Conservation (phyloP, 2,113 vertebrate genomes). For the Osmerus eperlanus region DNA sequence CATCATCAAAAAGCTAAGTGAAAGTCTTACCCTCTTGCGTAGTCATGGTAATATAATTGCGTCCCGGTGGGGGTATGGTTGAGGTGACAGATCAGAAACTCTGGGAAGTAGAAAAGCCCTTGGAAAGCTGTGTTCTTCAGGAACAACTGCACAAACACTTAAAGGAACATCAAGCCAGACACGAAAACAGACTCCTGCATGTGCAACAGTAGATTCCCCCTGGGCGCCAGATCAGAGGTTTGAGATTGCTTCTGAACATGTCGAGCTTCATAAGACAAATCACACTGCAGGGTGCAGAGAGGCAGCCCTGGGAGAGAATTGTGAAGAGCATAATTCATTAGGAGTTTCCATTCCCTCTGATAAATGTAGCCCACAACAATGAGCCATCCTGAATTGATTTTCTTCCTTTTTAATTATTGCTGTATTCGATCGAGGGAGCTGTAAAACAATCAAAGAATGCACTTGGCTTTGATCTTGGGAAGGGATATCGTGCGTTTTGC, state of each 20-base stretch:
- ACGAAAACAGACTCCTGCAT: background rate
- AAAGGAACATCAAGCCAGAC: background rate
- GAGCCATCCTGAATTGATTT: constrained; percentile 42
- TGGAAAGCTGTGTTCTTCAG: background rate
- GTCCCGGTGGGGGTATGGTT: background rate
- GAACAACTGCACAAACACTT: background rate
- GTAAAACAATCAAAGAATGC: constrained; percentile 44
- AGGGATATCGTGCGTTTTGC: constrained; percentile 15
- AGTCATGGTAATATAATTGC: background rate
- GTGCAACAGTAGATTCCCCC: background rate
- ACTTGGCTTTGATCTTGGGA: constrained; percentile 26
- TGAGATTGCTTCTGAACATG: constrained; percentile 5
- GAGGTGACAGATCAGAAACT: background rate
- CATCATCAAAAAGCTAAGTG: background rate
- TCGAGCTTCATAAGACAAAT: constrained; percentile 30
- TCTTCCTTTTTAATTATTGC: constrained; percentile 39
- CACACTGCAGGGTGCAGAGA: constrained; percentile 13
- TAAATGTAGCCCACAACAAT: constrained; percentile 51
- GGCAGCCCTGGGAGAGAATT: constrained; percentile 33
- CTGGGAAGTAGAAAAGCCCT: background rate
- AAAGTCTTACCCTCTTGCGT: background rate
- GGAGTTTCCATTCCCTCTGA: constrained; percentile 39
- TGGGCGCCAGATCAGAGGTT: background rate
- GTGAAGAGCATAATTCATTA: constrained; percentile 45
- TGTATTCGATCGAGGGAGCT: constrained; percentile 27